phyloP scores from a whole-genome alignment of 2,888 invertebrate species.

The Eremobia ochroleuca region DNA sequence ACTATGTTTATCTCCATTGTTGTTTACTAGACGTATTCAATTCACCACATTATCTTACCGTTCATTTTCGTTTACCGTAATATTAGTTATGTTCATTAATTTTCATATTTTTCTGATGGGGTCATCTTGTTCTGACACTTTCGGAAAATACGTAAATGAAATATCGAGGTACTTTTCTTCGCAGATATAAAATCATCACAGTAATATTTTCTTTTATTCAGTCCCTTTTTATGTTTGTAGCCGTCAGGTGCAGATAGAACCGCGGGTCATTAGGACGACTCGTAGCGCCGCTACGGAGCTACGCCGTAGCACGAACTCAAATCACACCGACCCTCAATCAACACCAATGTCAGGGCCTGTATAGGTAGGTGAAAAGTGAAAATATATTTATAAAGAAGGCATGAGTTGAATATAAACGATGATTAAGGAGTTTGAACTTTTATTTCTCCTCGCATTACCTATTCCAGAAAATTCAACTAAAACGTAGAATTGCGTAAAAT shows the following conservation, averaged over 20 bases:
- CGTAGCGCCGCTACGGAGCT: conserved; percentile 70
- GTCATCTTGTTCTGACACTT: conserved; percentile 21
- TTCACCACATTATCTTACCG: conserved; percentile 22
- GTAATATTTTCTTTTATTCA: conserved; percentile 78
- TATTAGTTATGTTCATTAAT: conserved; percentile 23
- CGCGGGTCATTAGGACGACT: conserved; percentile 81
- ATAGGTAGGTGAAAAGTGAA: conserved; percentile 56
- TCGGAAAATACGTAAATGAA: conserved; percentile 50
- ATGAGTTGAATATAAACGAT: conserved; percentile 44
- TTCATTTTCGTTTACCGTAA: conserved; percentile 19
- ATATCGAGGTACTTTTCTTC: conserved; percentile 54
- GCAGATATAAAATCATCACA: conserved; percentile 73
- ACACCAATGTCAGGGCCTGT: conserved; percentile 68
- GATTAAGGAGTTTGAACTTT: conserved; percentile 31
- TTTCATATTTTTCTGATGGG: conserved; percentile 29
- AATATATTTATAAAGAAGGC: conserved; percentile 43
- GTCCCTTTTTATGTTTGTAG: conserved; percentile 77
- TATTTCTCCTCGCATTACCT: conserved; percentile 19
- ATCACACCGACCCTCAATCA: conserved; percentile 77
- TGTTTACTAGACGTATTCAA: conserved; percentile 24
- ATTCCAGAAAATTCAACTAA: conserved; percentile 42
- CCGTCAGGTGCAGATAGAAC: conserved; percentile 83
- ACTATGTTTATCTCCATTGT: conserved; percentile 37
- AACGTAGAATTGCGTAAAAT: conserved; percentile 59
- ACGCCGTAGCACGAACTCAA: conserved; percentile 69